These are phyloP conservation scores for Melanocharis versteri DNA, from an alignment of 2,113 vertebrate species.

Conservation along the genomic window DNA sequence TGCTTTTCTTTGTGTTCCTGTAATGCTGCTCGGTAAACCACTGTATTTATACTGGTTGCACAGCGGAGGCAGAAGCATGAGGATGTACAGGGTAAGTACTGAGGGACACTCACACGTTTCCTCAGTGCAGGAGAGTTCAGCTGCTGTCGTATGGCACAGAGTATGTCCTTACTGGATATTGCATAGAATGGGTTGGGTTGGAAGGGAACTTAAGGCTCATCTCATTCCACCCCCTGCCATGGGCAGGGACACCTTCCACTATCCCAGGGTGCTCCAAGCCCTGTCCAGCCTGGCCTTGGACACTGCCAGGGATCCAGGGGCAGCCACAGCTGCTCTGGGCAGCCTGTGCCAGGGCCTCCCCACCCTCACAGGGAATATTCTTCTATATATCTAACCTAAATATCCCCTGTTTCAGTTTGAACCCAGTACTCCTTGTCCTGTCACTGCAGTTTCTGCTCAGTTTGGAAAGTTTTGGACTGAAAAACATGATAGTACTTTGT, in stretches of 20 bases:
- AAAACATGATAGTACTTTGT: not conserved
- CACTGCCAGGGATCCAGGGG: not conserved
- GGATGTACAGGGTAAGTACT: conserved; percentile 83
- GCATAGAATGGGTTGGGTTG: not conserved
- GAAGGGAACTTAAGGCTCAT: not conserved
- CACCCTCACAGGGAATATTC: not conserved
- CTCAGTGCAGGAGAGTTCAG: not conserved
- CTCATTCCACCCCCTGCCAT: not conserved
- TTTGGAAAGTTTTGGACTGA: not conserved
- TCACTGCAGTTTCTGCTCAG: not conserved
- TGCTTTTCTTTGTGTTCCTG: conserved; percentile 85
- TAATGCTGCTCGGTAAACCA: conserved; percentile 91
- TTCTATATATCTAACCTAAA: not conserved
- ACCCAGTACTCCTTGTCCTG: not conserved
- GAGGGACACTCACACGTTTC: fast-evolving
- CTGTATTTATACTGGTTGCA: conserved; percentile 90
- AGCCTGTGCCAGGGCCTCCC: not conserved
- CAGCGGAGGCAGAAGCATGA: conserved; percentile 77
- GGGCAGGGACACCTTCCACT: not conserved
- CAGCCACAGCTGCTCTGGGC: not conserved
- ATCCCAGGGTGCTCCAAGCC: not conserved
- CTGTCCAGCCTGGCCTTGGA: not conserved
- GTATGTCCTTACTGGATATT: not conserved
- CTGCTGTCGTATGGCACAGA: not conserved
- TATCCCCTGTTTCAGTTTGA: not conserved